Evolutionary conservation across 2,888 invertebrate species (phyloP), one percentile per base, ranked within the genome.

Genomic region (Eudasyphora cyanicolor): DNA sequence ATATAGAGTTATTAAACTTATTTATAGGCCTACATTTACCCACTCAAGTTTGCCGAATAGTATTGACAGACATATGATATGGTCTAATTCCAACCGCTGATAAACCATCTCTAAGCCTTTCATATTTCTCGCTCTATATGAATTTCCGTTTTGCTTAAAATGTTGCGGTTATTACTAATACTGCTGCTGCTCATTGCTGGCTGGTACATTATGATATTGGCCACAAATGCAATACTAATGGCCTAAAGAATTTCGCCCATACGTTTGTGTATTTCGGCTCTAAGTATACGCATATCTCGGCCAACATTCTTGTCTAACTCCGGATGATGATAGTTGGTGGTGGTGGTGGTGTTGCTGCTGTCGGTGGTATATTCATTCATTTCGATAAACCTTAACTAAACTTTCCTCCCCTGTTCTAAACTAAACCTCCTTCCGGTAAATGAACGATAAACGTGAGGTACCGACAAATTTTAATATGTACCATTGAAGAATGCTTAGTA

Each of bases 221-320:
- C 91, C 90, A 89, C 91, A 91, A 91, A 91, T 90, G 87, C 87
- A 91, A 90, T 89, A 89, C 91, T 90, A 91, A 91, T 91, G 89
- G 89, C 88, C 90, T 86, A 87, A 85, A 73, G 87, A 89, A 90
- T 89, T 88, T 54, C 14, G 7, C 3, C 89, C 5, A 45, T 14
- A 4, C 21, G 12, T 21, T 5, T 54, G 51, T 21, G 21, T 21
- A 54, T 54, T 38, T 38, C 6, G 10, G 10, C 10, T 38, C 88
- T 89, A 86, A 88, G 88, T 51, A 21, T 38, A 29, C 24, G 51
- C 29, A 10, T 67, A 19, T 45, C n/a, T 7, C 6, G 2, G 51
- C 19, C n/a, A n/a, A 54, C 21, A 19, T 17, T 51, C 49, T 51
- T 19, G 21, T 12, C 0, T 45, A n/a, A 14, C 45, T n/a, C 45